Conservation (phyloP, 2,113 vertebrate genomes). For the Hyperopisus bebe region DNA sequence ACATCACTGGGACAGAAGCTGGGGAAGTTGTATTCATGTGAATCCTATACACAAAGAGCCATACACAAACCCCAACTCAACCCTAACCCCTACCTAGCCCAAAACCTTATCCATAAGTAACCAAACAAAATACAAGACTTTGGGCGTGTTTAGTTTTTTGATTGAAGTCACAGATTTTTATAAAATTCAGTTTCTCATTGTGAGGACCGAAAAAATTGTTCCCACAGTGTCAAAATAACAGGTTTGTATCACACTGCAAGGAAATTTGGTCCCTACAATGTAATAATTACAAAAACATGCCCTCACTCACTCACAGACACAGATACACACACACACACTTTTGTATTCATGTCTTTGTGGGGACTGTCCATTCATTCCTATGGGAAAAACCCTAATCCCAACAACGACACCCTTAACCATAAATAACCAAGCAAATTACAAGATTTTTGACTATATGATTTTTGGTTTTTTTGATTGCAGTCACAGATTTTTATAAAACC, state of each 20-base stretch:
- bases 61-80: background rate
- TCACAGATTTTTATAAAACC: too few relatives aligned
- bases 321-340: too few relatives aligned
- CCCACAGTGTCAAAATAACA: background rate
- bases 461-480: too few relatives aligned
- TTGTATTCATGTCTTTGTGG: too few relatives aligned
- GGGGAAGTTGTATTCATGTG: background rate
- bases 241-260: background rate
- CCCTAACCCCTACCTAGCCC: background rate
- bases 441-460: too few relatives aligned
- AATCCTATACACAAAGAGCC: background rate
- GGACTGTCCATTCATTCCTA: too few relatives aligned
- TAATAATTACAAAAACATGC: too few relatives aligned
- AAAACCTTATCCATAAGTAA: background rate
- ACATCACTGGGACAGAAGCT: background rate
- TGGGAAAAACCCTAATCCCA: too few relatives aligned
- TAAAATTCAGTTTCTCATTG: background rate
- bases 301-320: too few relatives aligned
- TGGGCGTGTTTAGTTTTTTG: background rate
- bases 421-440: too few relatives aligned
- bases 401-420: too few relatives aligned
- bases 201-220: background rate
- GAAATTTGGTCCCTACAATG: too few relatives aligned
- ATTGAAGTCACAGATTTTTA: background rate
- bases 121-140: background rate